Base-by-base conservation (phyloP, 2,888 invertebrate genomes). In the Macrostomum cliftonense region DNA sequence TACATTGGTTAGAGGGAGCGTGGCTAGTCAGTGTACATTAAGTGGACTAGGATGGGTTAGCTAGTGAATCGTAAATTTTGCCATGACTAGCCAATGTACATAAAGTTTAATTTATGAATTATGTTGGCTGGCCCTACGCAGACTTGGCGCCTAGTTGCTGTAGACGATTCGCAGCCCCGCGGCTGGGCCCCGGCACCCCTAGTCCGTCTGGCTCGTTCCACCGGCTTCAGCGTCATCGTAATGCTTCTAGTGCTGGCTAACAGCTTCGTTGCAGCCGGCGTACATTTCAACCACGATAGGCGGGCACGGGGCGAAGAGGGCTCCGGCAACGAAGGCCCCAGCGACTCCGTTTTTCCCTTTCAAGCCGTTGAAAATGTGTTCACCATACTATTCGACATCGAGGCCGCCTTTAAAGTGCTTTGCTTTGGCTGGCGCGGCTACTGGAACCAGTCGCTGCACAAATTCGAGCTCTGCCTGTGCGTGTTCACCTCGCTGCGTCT, bases 341-440 rank as follows among this genome's bases (percentile, higher is more conserved):
- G 37, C 36, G 16, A 5, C 37, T 36, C 36, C 2, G 16, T 40
- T 21, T 28, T 49, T 40, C 43, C 43, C 53, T 73, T 74, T 51
- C 69, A 82, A 79, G 79, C 89, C 55, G 28, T 28, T 28, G 28
- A 28, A 28, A 28, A 28, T 9, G 83, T 83, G 1, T 97, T 97
- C 67, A 97, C 97, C 0, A 78, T 88, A 52, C 79, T 97, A 57
- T 78, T 99, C 64, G 83, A 91, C 65, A 72, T 93, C 54, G 97
- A 99, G 73, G 86, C 87, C 0, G 65, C 91, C 37, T 86, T 97
- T 64, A 99, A 99, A 74, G 83, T 97, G 57, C 89, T 89, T 81
- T 95, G 95, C 64, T 76, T 95, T 45, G 93, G 95, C 2, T 83
- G 91, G 76, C 78, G 82, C 50, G 86, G 88, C 12, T 99, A 97